Base-by-base conservation (phyloP, 2,113 vertebrate genomes). In the Pandion haliaetus region DNA sequence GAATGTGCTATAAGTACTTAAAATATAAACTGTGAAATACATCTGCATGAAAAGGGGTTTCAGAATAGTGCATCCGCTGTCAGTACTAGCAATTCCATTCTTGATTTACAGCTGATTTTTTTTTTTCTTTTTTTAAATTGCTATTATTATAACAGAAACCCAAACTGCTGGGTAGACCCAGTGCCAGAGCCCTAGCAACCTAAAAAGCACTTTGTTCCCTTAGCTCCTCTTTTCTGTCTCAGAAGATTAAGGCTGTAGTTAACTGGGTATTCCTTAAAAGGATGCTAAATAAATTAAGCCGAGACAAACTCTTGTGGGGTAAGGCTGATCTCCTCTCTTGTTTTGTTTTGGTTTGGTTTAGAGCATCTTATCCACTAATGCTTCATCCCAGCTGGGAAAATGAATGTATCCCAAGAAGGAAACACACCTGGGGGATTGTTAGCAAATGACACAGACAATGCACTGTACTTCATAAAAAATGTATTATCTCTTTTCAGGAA, bases 401-500 rank as follows among this genome's bases (percentile, higher is more conserved):
- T 7, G 40, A 62, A 21, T 25, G 12, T 55, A 40, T 67, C 57
- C 66, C 58, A 77, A 76, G 71, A 73, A 77, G 70, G 74, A 79
- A 70, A 65, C 2, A 13, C 26, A 74, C 18, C 45, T 79, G 44
- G 1, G 2, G 80, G 31, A 31, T 67, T 72, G 24, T 40, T 78
- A 28, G 38, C 44, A 40, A 74, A 71, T 79, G 76, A 21, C 59
- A 47, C 20, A 24, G 40, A 16, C 40, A 38, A 5, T 12, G 69
- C 8, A 5, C 32, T 45, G n/a, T 18, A 1, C 38, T 78, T 44
- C 5, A 29, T 94, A 40, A 95, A 42, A 54, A 81, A 49, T 61
- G 6, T 81, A 5, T 80, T 95, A 0, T 98, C 58, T 96, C 74
- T 95, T 97, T 97, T 58, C 98, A 99, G 99, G 99, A 89, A 98